Conservation (phyloP, 2,888 invertebrate genomes). For the Rotaria socialis region DNA sequence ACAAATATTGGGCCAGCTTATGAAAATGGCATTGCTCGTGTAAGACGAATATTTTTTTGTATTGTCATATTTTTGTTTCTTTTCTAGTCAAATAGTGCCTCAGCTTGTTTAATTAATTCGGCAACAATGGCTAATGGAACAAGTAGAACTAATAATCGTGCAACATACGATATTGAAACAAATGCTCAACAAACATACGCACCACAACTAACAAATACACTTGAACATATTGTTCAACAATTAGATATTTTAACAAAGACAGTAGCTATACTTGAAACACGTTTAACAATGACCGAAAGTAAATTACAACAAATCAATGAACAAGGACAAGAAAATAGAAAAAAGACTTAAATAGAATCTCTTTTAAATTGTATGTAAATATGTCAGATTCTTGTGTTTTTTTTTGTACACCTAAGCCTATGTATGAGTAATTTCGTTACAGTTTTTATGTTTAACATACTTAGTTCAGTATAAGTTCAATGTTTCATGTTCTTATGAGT, state of each 20-base stretch:
- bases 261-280: conserved; percentile 58
- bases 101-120: not conserved
- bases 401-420: not conserved
- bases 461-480: not conserved
- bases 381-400: conserved; percentile 21
- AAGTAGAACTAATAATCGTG: conserved; percentile 13
- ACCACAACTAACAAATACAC: conserved; percentile 53
- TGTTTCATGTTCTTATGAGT: not conserved
- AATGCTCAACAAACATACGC: not conserved
- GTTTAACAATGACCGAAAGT: conserved; percentile 59
- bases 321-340: not conserved
- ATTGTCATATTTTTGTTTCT: too few relatives aligned
- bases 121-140: not conserved
- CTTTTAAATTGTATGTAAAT: not conserved
- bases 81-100: conserved; percentile 28
- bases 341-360: not conserved
- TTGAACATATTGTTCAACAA: conserved; percentile 59
- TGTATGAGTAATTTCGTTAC: not conserved
- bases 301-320: conserved; percentile 53
- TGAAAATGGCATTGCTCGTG: conserved; percentile 27
- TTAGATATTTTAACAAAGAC: conserved; percentile 60
- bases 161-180: not conserved
- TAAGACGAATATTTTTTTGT: not conserved
- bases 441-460: conserved; percentile 1
- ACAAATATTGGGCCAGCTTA: conserved; percentile 34